These are phyloP conservation scores for Apostichopus parvimensis DNA, from an alignment of 35 echinoderm and acorn worm genomes.

Conservation along the genomic window DNA sequence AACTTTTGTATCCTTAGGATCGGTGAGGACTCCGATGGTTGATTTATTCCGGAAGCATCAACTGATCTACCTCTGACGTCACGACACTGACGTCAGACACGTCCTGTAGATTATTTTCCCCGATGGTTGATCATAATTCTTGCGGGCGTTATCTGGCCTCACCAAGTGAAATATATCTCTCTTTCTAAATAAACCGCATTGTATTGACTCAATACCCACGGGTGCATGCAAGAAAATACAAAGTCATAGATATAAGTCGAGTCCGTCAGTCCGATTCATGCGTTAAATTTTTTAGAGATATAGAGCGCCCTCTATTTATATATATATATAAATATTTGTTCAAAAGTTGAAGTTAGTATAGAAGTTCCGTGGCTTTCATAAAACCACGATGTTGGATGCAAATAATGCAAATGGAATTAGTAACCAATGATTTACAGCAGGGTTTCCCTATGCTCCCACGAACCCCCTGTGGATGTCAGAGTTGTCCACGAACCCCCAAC, in stretches of 20 bases:
- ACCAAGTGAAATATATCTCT: constrained; percentile 5
- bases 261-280: not conserved
- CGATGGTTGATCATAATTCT: not conserved
- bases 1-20: not conserved
- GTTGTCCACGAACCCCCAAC: too few relatives aligned
- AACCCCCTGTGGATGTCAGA: too few relatives aligned
- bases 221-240: not conserved
- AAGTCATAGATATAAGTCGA: not conserved
- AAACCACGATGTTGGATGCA: too few relatives aligned
- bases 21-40: not conserved
- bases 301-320: not conserved
- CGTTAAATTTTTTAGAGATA: not conserved
- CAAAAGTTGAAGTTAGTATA: too few relatives aligned
- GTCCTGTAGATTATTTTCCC: not conserved
- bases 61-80: constrained; percentile 16
- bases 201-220: constrained; percentile 4
- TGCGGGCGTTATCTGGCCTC: not conserved
- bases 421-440: too few relatives aligned
- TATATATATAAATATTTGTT: too few relatives aligned
- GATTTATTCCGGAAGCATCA: not conserved
- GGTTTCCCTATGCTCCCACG: too few relatives aligned
- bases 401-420: too few relatives aligned
- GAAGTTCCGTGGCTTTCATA: too few relatives aligned
- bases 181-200: constrained; percentile 12
- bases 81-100: not conserved